Evolutionary conservation across 2,797 vertebrate genomes (phyloP), one percentile per base, ranked within the genome.

Genomic region (Hydrophis major): DNA sequence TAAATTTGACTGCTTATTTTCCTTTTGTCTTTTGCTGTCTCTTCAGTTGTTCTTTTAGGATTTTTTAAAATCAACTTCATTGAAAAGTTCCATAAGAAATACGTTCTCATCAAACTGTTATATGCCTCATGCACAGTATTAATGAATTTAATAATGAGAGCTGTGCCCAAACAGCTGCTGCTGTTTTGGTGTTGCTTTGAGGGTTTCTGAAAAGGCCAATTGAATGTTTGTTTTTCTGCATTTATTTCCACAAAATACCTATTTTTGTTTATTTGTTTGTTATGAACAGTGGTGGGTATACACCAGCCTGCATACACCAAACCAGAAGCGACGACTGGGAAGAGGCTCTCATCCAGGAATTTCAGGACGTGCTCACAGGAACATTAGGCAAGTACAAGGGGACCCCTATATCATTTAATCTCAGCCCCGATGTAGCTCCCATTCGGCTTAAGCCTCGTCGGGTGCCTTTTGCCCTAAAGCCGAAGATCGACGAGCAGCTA

Each of bases 1-100:
- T 55, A 61, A 28, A 87, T 96, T 92, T 96, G 93, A 93, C 87
- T 94, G n/a, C 10, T 93, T 86, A 93, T 59, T 18, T 95, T 57
- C 22, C 56, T 93, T 94, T 92, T 95, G 66, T 63, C 57, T 69
- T 95, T 95, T 95, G 74, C 69, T 94, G 88, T 90, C 53, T 94
- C 57, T 94, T 10, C 90, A 50, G 55, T 10, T 95, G 14, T 90
- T 95, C 88, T 94, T 95, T 95, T 60, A 53, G 74, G 88, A 13
- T 89, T 61, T 20, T 89, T 92, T 94, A 37, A 94, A 95, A 94
- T 91, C 91, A 95, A 89, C 7, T 96, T 66, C 91, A 56, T 91
- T 96, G 87, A 94, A 96, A 93, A 12, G 90, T 50, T 89, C 4
- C 90, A 93, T 69, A n/a, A 88, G 89, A 96, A 95, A 93, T 78